Evolutionary conservation across 2,797 vertebrate species (phyloP), one percentile per base, ranked within the genome.

Genomic region (Lateolabrax maculatus): DNA sequence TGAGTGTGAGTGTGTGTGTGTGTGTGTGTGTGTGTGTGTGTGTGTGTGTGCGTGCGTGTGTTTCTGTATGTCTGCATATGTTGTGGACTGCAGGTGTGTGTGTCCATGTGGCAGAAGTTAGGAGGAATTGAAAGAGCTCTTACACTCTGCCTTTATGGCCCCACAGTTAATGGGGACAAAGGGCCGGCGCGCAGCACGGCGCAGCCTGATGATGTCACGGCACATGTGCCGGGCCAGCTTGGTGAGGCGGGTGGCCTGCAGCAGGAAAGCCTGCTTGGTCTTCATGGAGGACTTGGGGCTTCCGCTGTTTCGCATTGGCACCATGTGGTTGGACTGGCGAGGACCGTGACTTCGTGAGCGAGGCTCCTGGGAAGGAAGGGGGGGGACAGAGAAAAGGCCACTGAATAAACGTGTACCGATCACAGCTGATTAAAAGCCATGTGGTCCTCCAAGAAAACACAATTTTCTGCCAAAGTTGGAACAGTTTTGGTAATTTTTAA

Each of bases 81-180:
- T 72, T 69, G 56, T 60, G 64, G 76, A 89, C 48, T 84, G 84
- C 41, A 80, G 64, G 66, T 71, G 77, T 82, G 68, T 80, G 81
- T 89, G 71, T 84, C 75, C 85, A 66, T 90, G 90, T 84, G 86
- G 92, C 93, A 92, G 95, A 95, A 96, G 95, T 97, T 97, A 98
- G 95, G 98, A 98, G 96, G 96, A 97, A 98, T 97, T 97, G 95
- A 98, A 98, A 97, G 98, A 96, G 96, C 96, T 98, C 98, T 99
- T 98, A 99, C 98, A 99, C 97, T 99, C 97, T 97, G 98, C 98
- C 97, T 98, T 98, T 97, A 99, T 96, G 96, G 98, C 97, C 95
- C 97, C 98, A 97, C 97, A 98, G 97, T 99, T 98, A 98, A 99
- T 98, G 96, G 98, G 97, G 94, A 98, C 96, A 98, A 98, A 99